These are phyloP conservation scores for Phrynocephalus vlangalii DNA, from an alignment of 2,797 vertebrate species.

Conservation along the genomic window DNA sequence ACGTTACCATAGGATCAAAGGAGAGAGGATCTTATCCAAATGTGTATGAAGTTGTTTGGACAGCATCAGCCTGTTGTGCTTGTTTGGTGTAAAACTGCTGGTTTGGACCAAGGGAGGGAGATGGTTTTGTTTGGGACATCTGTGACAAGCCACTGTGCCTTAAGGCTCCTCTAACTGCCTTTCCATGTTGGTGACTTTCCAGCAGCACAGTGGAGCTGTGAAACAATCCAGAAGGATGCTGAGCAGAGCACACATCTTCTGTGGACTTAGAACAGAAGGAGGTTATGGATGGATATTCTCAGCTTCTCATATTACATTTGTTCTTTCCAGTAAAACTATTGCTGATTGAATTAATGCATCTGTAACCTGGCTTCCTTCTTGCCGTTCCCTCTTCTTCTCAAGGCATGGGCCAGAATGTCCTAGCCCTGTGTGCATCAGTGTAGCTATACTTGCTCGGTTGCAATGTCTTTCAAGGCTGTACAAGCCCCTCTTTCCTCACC, in stretches of 20 bases:
- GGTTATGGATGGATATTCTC: slow-evolving; percentile 28
- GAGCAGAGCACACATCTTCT: background rate
- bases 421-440: background rate
- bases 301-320: slow-evolving; percentile 40
- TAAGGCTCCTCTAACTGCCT: no score
- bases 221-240: background rate
- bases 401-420: slow-evolving; percentile 32
- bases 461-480: slow-evolving; percentile 24
- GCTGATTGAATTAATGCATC: slow-evolving; percentile 27
- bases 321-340: slow-evolving; percentile 1
- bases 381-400: slow-evolving; percentile 26
- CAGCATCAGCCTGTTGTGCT: background rate
- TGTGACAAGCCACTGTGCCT: background rate
- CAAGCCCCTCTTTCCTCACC: no score
- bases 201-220: background rate
- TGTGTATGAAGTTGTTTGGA: background rate
- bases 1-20: background rate
- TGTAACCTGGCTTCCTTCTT: slow-evolving; percentile 21
- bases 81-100: background rate
- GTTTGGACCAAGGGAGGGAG: background rate
- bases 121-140: background rate
- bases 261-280: slow-evolving; percentile 20
- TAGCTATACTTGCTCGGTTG: background rate
- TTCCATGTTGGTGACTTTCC: no score
- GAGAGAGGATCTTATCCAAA: background rate